Evolutionary conservation across 2,797 vertebrate species (phyloP), one percentile per base, ranked within the genome.

Genomic region (Cossypha polioptera): DNA sequence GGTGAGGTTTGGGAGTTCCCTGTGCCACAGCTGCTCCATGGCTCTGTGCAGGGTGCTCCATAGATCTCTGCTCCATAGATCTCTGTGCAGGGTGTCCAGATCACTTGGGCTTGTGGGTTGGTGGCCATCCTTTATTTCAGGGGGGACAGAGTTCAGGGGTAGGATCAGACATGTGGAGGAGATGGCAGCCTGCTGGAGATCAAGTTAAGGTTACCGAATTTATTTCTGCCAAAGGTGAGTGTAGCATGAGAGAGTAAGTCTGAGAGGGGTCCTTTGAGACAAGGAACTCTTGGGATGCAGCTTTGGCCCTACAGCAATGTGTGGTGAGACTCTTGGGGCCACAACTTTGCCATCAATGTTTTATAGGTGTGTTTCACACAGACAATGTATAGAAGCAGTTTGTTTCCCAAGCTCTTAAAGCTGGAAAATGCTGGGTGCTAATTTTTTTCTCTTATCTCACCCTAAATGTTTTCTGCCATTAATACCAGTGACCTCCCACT

Each of bases 1-100:
- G 26, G 14, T 55, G 86, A 86, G 63, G 88, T 94, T 73, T 90
- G 88, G 82, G 92, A 81, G 67, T 48, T 92, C 85, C 86, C 66
- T 86, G 89, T 73, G 92, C 61, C 87, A 89, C 67, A 8, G 71
- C 62, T 71, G 91, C 88, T 93, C 73, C 40, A 0, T 8, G 55
- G 40, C 93, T 66, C 79, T 31, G 31, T 18, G 51, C 93, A 36
- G 58, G 18, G 33, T 94, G 91, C n/a, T n/a, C n/a, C 48, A 2
- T 16, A 22, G 33, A 81, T 75, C 65, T 88, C 79, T 31, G 31
- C n/a, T n/a, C n/a, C 48, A 2, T 16, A 22, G 33, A 81, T 75
- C 65, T 88, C 79, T 31, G 31, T 18, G 51, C 93, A 36, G 58
- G 18, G 33, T 94, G 91, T 86, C 54, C 93, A 78, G 50, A 68